phyloP scores from a whole-genome alignment of 92 coral and sea anemone species.

The Meandrina meandrites region DNA sequence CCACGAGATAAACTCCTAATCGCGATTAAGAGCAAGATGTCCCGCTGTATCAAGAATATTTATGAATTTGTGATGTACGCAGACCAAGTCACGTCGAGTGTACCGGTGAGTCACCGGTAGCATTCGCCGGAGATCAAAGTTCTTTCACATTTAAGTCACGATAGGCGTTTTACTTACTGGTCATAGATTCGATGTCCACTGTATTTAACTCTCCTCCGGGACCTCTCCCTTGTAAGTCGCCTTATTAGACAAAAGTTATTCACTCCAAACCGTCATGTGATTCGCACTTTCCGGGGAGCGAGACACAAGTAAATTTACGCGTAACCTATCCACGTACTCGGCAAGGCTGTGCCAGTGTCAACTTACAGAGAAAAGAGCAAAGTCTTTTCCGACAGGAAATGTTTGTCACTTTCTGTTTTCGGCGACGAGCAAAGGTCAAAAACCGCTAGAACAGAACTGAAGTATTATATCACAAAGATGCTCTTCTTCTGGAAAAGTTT shows the following conservation, averaged over 20 bases:
- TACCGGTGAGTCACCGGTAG: not conserved
- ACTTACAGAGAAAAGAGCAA: conserved; percentile 1
- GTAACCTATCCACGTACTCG: not conserved
- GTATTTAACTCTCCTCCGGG: too few relatives aligned
- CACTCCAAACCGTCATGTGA: not conserved
- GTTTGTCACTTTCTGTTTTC: not conserved
- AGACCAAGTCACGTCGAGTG: not conserved
- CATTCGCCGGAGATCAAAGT: not conserved
- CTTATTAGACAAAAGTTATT: not conserved
- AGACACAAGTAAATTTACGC: not conserved
- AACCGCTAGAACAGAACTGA: not conserved
- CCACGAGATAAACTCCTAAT: not conserved
- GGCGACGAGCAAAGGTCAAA: not conserved
- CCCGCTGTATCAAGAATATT: not conserved
- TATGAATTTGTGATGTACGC: not conserved
- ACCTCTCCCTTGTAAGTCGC: not conserved
- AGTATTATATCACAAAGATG: not conserved
- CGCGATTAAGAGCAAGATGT: not conserved
- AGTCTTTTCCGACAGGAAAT: conserved; percentile 13
- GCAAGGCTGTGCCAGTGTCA: not conserved
- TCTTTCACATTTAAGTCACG: not conserved
- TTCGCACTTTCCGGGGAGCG: not conserved
- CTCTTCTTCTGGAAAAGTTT: not conserved
- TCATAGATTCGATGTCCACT: not conserved
- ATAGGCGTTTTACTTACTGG: not conserved